These are phyloP conservation scores for Zenarchopterus dispar DNA, from an alignment of 2,797 vertebrate species.

Conservation along the genomic window DNA sequence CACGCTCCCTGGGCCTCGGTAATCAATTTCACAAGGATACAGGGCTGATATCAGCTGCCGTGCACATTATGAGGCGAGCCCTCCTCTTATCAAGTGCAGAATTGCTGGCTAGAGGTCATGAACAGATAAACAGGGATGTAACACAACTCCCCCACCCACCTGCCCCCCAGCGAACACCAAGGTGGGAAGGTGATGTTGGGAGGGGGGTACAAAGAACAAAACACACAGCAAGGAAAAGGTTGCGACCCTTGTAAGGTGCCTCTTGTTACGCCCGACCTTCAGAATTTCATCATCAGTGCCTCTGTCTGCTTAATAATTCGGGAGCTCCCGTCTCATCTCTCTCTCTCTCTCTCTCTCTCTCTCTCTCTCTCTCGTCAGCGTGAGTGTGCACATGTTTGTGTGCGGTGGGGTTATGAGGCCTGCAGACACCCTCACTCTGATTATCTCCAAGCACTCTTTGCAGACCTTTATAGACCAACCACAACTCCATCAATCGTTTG, in stretches of 20 bases:
- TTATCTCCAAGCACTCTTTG: slow-evolving; percentile 95
- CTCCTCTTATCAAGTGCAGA: slow-evolving; percentile 98
- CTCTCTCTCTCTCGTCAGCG: slow-evolving; percentile 78
- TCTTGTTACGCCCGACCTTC: slow-evolving; percentile 99
- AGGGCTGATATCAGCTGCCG: slow-evolving; percentile 89
- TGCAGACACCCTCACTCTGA: slow-evolving; percentile 93
- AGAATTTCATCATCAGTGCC: slow-evolving; percentile 98
- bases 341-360: slow-evolving; percentile 89
- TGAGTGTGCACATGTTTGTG: slow-evolving; percentile 62
- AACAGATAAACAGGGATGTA: slow-evolving; percentile 99
- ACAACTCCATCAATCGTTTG: slow-evolving; percentile 98
- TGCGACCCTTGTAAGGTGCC: slow-evolving; percentile 95
- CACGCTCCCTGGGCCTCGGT: slow-evolving; percentile 86
- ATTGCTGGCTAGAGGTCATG: slow-evolving; percentile 98
- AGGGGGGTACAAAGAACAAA: slow-evolving; percentile 77
- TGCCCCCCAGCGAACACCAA: slow-evolving; percentile 77
- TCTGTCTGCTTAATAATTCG: slow-evolving; percentile 96
- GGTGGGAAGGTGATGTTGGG: slow-evolving; percentile 78
- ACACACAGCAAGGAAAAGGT: slow-evolving; percentile 87
- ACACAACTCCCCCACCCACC: slow-evolving; percentile 81
- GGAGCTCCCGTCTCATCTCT: slow-evolving; percentile 90
- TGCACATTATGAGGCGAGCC: slow-evolving; percentile 89
- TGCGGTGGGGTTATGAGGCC: slow-evolving; percentile 76
- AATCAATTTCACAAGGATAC: slow-evolving; percentile 95
- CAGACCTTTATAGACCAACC: slow-evolving; percentile 98